Evolutionary conservation across 2,797 vertebrate species (phyloP), one percentile per base, ranked within the genome.

Genomic region (Alca torda): DNA sequence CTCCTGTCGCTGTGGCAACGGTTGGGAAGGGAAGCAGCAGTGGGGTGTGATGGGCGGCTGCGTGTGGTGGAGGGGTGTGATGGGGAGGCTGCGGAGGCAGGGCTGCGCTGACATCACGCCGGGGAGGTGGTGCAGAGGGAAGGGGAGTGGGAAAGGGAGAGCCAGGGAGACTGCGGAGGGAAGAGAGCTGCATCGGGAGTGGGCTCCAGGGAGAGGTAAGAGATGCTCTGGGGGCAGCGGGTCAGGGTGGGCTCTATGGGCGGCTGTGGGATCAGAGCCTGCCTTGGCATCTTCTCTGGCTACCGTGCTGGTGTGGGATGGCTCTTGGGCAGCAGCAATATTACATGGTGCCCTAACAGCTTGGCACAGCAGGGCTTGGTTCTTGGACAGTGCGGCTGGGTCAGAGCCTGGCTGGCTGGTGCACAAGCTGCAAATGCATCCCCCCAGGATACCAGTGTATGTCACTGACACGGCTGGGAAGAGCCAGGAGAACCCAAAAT

Each of bases 201-300:
- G 92, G 89, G 92, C 91, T 90, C 74, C 87, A 19, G 63, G 69
- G 75, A 39, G 60, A 97, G 96, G 96, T 97, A 95, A 95, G 96
- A 80, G 77, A 59, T 7, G 43, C 33, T 21, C 10, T 0, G 5
- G 46, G 67, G 46, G 16, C 43, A 13, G 61, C 0, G 19, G 78
- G 84, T 14, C 51, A 9, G 19, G 43, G 64, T 19, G 35, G 51
- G 78, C 30, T 74, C 67, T 5, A 1, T 0, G 30, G 30, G 63
- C 4, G 5, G 57, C 72, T 19, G 57, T 0, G 24, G 67, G 67
- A 13, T 60, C 74, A 14, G n/a, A 46, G 59, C 56, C 48, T 30
- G 76, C 53, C 37, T 48, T 10, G 3, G 70, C 70, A 33, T 12
- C 59, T 57, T 37, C 33, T 30, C 19, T 43, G 75, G 33, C 35